phyloP scores from a whole-genome alignment of 1,140 invertebrate genomes.

The Diploscapter pachys region DNA sequence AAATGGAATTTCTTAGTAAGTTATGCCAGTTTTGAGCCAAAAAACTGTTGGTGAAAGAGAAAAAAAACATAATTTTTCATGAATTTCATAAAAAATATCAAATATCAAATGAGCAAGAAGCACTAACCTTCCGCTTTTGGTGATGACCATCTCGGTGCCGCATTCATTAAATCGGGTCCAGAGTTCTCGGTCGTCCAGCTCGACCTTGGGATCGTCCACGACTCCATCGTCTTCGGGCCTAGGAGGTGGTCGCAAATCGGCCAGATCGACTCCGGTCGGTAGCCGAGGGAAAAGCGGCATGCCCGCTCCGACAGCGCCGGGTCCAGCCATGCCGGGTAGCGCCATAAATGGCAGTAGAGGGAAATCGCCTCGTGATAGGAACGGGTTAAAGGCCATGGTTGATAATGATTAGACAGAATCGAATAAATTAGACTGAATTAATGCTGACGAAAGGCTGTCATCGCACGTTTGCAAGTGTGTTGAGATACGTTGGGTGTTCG shows the following conservation, averaged over 20 bases:
- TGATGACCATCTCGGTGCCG: conserved; percentile 62
- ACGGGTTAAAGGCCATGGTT: conserved; percentile 38
- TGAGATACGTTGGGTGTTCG: too few species aligned
- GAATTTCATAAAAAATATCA: not conserved
- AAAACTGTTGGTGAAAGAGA: not conserved
- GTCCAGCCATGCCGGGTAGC: conserved; percentile 5
- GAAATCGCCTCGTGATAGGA: conserved; percentile 33
- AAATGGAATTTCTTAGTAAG: not conserved
- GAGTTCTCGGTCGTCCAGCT: conserved; percentile 62
- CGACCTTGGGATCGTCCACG: conserved; percentile 52
- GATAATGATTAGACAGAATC: too few species aligned
- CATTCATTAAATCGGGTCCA: conserved; percentile 60
- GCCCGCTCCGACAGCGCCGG: conserved; percentile 13
- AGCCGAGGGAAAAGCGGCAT: conserved; percentile 1
- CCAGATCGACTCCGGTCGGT: conserved; percentile 11
- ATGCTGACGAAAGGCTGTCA: too few species aligned
- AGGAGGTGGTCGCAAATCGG: conserved; percentile 16
- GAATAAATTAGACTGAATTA: too few species aligned
- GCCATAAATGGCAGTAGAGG: conserved; percentile 30
- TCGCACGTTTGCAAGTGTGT: too few species aligned
- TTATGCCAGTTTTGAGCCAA: not conserved
- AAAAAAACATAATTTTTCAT: conserved; percentile 7
- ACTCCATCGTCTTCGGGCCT: conserved; percentile 43
- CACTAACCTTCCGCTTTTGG: conserved; percentile 61
- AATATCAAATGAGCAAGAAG: not conserved